Evolutionary conservation across 2,113 vertebrate genomes (phyloP), one percentile per base, ranked within the genome.

Genomic region (Lophochroa leadbeateri): DNA sequence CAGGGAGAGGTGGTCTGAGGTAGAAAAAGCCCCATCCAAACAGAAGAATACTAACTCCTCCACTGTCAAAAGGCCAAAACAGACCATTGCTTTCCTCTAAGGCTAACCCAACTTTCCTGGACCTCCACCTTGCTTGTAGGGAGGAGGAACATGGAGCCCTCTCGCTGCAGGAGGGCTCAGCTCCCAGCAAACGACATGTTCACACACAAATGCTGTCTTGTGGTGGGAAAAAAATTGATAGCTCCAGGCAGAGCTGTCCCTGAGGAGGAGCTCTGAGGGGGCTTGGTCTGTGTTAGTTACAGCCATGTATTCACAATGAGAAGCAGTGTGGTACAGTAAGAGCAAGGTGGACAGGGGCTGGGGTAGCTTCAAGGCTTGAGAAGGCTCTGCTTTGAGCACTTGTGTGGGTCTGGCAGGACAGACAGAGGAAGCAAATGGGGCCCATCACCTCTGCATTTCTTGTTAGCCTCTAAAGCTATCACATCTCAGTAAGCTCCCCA

Each of bases 231-330:
- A 91, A 92, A 86, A 78, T 69, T 83, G 91, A 43, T 6, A 6
- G 21, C 57, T 90, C 84, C 86, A 89, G 92, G 19, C 91, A 86
- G 70, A 96, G 82, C 82, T 95, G 82, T 86, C 90, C 86, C 88
- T 0, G 20, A 94, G 94, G 90, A 88, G 79, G 29, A 72, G 65
- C 85, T 67, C 35, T 6, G 90, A 16, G 82, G 1, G 1, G 58
- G 39, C 50, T 71, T 0, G 43, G 85, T 69, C 84, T 79, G 44
- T 0, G 50, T 85, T 96, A 92, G 93, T 96, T 94, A 93, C 75
- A 71, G 84, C 53, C 82, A 49, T 11, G 3, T 37, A 2, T 29
- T 89, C 13, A 2, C 79, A 88, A 83, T 1, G 11, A 90, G 80
- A 58, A 88, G 44, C 35, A 4, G 63, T 2, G 43, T 0, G 0